A percentile compares a stretch with the other conserved stretches of the same genome.
Evolutionary conservation across 2,797 vertebrate genomes (phyloP).

Genomic region (Cichlasoma orientale): DNA sequence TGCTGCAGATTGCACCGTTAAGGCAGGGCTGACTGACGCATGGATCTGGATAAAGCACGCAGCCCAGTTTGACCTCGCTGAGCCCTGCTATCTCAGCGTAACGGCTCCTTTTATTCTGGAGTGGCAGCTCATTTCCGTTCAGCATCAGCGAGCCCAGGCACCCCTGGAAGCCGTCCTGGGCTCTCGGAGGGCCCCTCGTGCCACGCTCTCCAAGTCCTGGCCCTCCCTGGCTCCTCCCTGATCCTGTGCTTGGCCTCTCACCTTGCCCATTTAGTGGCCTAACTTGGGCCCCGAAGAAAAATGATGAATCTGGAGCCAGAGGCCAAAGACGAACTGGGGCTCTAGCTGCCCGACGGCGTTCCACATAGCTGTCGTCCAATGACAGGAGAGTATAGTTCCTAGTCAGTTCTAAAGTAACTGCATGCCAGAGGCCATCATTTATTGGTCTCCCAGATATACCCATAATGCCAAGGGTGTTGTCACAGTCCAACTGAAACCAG

Average conservation of each 20-base stretch:
- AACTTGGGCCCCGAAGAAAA: constrained; percentile 94
- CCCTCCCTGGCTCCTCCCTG: constrained; percentile 65
- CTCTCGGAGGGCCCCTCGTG: constrained; percentile 79
- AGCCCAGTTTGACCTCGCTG: constrained; percentile 90
- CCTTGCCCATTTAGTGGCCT: constrained; percentile 73
- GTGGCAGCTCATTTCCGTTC: constrained; percentile 91
- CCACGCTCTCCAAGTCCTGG: constrained; percentile 70
- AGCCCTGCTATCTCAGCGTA: constrained; percentile 90
- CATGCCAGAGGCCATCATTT: constrained; percentile 94
- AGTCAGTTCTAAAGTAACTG: constrained; percentile 89
- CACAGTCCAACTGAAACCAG: constrained; percentile 96
- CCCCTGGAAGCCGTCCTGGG: constrained; percentile 92
- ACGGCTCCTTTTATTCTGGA: constrained; percentile 88
- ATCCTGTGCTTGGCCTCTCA: constrained; percentile 76
- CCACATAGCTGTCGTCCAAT: constrained; percentile 87
- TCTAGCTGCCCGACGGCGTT: constrained; percentile 87
- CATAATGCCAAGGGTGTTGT: constrained; percentile 92
- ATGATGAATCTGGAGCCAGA: constrained; percentile 84
- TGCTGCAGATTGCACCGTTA: constrained; percentile 88
- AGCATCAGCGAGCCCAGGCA: constrained; percentile 91
- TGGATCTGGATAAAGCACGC: constrained; percentile 86
- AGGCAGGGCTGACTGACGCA: constrained; percentile 89
- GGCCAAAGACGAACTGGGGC: constrained; percentile 91
- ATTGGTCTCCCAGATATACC: constrained; percentile 93
- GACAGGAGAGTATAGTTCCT: constrained; percentile 92